These are phyloP conservation scores for Eulemur coronatus DNA, from an alignment of 2,797 vertebrate species.

Conservation along the genomic window DNA sequence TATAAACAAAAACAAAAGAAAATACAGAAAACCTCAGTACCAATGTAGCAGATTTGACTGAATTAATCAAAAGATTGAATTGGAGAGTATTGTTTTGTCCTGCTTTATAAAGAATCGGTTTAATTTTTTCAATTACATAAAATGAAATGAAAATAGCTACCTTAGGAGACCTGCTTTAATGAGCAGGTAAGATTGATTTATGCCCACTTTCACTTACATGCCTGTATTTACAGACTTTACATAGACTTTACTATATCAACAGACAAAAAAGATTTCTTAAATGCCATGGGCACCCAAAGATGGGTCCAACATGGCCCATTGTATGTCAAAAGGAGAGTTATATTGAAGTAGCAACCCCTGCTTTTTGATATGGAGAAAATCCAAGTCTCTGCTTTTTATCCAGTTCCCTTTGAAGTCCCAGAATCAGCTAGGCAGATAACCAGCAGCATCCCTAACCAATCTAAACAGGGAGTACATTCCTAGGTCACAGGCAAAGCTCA, in stretches of 20 bases:
- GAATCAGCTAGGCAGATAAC: background rate
- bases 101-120: slow-evolving; percentile 8
- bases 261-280: background rate
- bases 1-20: background rate
- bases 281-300: background rate
- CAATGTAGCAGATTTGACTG: background rate
- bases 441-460: background rate
- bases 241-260: background rate
- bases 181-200: background rate
- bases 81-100: background rate
- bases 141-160: background rate
- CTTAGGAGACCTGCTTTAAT: background rate
- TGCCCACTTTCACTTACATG: background rate
- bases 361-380: background rate
- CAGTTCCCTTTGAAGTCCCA: background rate
- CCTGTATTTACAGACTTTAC: background rate
- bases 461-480: background rate
- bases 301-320: background rate
- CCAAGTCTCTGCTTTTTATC: background rate
- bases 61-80: slow-evolving; percentile 22
- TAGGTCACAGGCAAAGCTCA: background rate
- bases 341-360: background rate
- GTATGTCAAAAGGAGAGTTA: background rate
- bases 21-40: background rate
- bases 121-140: background rate